A percentile compares a stretch with the other conserved stretches of the same genome.
Conservation (phyloP, 2,888 invertebrate genomes). For the Luperina testacea region DNA sequence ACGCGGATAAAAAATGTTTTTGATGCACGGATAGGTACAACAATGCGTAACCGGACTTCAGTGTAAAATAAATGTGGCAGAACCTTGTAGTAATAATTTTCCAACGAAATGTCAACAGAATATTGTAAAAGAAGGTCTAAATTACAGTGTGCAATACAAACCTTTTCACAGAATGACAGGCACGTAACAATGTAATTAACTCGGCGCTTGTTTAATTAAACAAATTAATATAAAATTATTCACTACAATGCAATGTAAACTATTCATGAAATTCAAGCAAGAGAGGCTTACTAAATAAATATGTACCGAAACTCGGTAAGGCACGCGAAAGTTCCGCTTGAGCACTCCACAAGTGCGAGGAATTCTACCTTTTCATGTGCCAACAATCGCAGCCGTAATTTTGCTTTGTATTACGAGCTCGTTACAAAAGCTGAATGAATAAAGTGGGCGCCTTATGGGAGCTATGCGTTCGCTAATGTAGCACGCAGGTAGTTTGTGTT, state of each 20-base stretch:
- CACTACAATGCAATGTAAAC: conserved; percentile 70
- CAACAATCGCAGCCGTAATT: conserved; percentile 57
- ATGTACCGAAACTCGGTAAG: conserved; percentile 67
- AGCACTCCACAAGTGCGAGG: conserved; percentile 67
- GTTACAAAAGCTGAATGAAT: conserved; percentile 63
- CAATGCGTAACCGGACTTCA: not conserved
- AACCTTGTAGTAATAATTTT: conserved; percentile 20
- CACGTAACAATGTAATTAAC: conserved; percentile 73
- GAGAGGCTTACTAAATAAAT: conserved; percentile 73
- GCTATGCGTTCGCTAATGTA: conserved; percentile 80
- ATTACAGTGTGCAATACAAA: conserved; percentile 52
- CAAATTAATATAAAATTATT: conserved; percentile 73
- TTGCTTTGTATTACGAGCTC: conserved; percentile 50
- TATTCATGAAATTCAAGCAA: conserved; percentile 71
- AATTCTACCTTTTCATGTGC: conserved; percentile 67
- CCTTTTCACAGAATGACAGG: conserved; percentile 56
- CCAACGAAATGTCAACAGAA: conserved; percentile 22
- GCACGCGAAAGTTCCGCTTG: conserved; percentile 71
- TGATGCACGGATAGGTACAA: not conserved
- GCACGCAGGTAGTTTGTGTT: conserved; percentile 83
- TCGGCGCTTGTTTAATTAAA: conserved; percentile 69
- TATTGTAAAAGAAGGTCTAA: conserved; percentile 29
- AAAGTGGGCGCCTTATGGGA: conserved; percentile 64
- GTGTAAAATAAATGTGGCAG: not conserved
- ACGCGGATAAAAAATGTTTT: not conserved